These are phyloP conservation scores for Chinchilla lanigera DNA, from an alignment of 2,113 vertebrate species.

Conservation along the genomic window DNA sequence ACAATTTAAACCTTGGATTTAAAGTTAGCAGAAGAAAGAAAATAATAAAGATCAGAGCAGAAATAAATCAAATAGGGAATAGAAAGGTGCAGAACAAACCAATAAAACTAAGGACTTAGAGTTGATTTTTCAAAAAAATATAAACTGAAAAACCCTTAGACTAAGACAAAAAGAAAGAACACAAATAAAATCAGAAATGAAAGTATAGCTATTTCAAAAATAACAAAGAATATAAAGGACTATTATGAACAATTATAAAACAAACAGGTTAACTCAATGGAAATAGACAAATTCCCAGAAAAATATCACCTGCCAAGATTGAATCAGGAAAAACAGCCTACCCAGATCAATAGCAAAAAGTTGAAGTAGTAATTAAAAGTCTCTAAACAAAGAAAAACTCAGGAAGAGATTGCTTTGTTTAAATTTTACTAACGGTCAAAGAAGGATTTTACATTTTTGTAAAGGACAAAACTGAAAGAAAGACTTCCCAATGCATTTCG, in stretches of 20 bases:
- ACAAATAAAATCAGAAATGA: not conserved
- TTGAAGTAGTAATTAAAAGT: not conserved
- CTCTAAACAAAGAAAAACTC: not conserved
- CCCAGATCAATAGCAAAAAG: not conserved
- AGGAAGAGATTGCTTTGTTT: not conserved
- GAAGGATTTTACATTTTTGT: not conserved
- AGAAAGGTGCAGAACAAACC: not conserved
- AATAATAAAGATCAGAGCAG: not conserved
- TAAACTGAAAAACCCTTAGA: not conserved
- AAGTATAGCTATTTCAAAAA: not conserved
- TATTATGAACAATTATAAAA: not conserved
- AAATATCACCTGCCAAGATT: not conserved
- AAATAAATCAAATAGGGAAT: not conserved
- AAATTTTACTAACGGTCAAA: not conserved
- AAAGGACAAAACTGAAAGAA: not conserved
- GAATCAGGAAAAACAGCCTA: not conserved
- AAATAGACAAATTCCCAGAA: not conserved
- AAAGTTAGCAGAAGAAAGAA: not conserved
- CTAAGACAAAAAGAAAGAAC: not conserved
- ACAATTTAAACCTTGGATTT: not conserved
- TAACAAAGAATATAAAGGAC: not conserved
- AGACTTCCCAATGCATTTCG: not conserved
- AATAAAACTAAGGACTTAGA: not conserved
- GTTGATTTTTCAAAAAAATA: not conserved
- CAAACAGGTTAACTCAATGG: not conserved